Percentiles rank a stretch among this genome's conserved stretches.
Conservation (phyloP, 2,113 vertebrate species). For the Actinemys pallida region DNA sequence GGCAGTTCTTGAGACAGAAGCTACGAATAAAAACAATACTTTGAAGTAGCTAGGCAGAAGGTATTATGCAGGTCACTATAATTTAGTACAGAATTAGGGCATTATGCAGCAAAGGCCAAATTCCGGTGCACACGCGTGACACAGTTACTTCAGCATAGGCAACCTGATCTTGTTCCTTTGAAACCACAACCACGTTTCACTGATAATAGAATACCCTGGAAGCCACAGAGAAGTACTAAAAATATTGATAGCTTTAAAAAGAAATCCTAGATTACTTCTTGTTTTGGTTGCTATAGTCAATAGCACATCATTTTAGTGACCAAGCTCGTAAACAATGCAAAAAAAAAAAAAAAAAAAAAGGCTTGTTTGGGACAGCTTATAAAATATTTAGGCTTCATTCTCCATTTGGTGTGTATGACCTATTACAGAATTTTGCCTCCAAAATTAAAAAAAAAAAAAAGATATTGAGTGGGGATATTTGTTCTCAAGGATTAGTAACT, state of each 20-base stretch:
- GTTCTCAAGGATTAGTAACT: neutral
- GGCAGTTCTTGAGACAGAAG: conserved; percentile 96
- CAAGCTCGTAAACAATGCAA: neutral
- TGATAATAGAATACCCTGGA: neutral
- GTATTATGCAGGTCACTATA: neutral
- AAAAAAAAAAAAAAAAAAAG: neutral
- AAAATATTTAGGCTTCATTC: neutral
- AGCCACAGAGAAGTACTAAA: neutral
- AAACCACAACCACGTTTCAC: neutral
- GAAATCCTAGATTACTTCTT: neutral
- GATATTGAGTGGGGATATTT: neutral
- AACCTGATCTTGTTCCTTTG: neutral
- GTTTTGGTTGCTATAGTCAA: fast-evolving
- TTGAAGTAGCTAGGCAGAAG: neutral
- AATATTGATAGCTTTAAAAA: fast-evolving
- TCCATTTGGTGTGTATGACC: neutral
- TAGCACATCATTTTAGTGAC: neutral
- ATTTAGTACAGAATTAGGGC: neutral
- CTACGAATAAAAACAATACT: conserved; percentile 71
- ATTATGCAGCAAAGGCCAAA: neutral
- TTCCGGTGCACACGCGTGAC: neutral
- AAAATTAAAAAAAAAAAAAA: neutral
- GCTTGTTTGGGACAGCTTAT: neutral
- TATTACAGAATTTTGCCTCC: neutral
- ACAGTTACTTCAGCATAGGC: neutral